Percentiles rank a stretch among this genome's conserved stretches.
These are phyloP conservation scores for Ceratotherium simum DNA, from an alignment of 2,113 vertebrate genomes.

Conservation along the genomic window DNA sequence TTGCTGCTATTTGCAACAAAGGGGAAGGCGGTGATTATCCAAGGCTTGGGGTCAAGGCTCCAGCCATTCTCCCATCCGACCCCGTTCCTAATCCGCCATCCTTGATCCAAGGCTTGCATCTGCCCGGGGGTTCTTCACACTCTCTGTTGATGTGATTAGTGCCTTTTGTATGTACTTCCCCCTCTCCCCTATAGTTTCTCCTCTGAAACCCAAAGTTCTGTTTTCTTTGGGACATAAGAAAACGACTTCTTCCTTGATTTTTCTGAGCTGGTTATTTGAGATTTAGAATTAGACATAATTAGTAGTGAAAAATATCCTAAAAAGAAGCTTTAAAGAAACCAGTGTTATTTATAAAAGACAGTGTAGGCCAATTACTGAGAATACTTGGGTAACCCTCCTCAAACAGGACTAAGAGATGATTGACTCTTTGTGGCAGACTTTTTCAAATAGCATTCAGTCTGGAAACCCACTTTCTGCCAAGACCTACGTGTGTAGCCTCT, in stretches of 20 bases:
- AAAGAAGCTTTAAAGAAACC: constrained; percentile 22
- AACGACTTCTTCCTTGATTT: neutral
- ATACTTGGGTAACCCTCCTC: neutral
- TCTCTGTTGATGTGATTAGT: neutral
- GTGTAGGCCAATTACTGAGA: neutral
- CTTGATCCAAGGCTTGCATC: neutral
- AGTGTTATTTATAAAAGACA: neutral
- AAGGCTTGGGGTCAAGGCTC: neutral
- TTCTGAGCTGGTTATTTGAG: constrained; percentile 21
- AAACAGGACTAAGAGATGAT: neutral
- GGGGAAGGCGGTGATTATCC: neutral
- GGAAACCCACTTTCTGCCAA: neutral
- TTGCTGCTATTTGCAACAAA: neutral
- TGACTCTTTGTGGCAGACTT: neutral
- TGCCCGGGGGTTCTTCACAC: neutral
- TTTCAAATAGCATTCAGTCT: neutral
- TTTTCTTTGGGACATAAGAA: neutral
- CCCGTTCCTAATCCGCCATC: neutral
- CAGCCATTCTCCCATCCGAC: neutral
- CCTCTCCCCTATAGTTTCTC: neutral
- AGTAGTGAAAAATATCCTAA: neutral
- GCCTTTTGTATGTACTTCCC: neutral
- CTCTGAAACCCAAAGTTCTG: neutral
- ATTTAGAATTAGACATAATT: constrained; percentile 35
- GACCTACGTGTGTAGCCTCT: neutral